A percentile compares a stretch with the other conserved stretches of the same genome.
Evolutionary conservation across 2,888 invertebrate genomes (phyloP).

Genomic region (Sepioteuthis lessoniana): DNA sequence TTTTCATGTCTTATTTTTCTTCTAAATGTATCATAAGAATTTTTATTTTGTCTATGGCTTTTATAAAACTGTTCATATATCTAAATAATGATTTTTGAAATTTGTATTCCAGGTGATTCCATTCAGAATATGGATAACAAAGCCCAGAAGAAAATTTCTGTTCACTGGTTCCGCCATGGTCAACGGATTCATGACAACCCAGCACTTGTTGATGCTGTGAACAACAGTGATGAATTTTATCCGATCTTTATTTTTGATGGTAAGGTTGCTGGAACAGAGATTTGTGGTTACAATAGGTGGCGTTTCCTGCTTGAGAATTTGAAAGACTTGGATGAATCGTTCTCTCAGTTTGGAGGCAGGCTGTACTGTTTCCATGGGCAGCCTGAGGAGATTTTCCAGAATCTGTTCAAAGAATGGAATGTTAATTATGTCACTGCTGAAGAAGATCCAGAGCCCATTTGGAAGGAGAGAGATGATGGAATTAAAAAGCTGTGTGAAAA

Average conservation of each 20-base stretch:
- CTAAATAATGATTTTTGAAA: neutral
- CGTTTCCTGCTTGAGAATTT: conserved; percentile 82
- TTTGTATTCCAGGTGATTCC: neutral
- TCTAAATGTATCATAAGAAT: too few relatives aligned
- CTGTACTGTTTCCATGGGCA: conserved; percentile 81
- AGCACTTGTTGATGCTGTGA: conserved; percentile 79
- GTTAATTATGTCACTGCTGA: conserved; percentile 76
- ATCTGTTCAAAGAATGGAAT: conserved; percentile 79
- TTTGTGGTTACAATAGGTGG: conserved; percentile 79
- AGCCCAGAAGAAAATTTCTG: conserved; percentile 53
- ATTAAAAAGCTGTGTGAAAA: conserved; percentile 79
- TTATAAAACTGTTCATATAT: neutral
- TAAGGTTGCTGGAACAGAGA: conserved; percentile 78
- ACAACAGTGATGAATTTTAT: conserved; percentile 75
- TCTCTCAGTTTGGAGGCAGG: conserved; percentile 79
- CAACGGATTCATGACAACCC: conserved; percentile 84
- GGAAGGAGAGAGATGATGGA: conserved; percentile 80
- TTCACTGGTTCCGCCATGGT: conserved; percentile 84
- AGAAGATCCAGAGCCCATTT: conserved; percentile 83
- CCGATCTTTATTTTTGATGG: conserved; percentile 85
- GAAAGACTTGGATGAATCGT: conserved; percentile 80
- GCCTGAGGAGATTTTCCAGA: conserved; percentile 79
- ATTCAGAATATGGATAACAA: neutral
- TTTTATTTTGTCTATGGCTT: neutral
- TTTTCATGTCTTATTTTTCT: too few relatives aligned